phyloP scores from a whole-genome alignment of 35 echinoderm and acorn worm species.

The Ophiothrix spiculata region DNA sequence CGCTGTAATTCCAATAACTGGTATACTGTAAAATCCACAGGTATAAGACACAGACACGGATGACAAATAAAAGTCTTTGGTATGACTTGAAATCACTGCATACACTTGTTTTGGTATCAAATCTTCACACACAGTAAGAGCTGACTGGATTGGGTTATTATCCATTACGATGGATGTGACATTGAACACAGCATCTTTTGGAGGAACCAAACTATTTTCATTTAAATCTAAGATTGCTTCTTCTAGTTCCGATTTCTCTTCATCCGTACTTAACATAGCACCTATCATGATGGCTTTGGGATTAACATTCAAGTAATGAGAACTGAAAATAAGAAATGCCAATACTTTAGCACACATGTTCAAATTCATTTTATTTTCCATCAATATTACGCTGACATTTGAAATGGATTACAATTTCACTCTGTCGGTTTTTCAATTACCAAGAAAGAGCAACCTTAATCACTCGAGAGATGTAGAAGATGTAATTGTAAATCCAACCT shows the following conservation, averaged over 20 bases:
- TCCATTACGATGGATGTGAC: conserved; percentile 27
- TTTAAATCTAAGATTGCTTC: conserved; percentile 34
- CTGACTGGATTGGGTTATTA: conserved; percentile 41
- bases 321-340: no score
- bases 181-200: conserved; percentile 9
- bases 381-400: no score
- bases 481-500: no score
- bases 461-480: no score
- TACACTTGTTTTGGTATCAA: conserved; percentile 47
- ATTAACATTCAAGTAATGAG: no score
- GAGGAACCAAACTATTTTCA: conserved; percentile 36
- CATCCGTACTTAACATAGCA: conserved; percentile 4
- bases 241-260: conserved; percentile 7
- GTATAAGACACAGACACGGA: conserved; percentile 42
- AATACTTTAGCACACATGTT: no score
- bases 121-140: conserved; percentile 34
- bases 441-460: no score
- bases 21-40: conserved; percentile 43
- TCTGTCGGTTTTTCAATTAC: no score
- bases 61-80: conserved; percentile 12
- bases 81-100: conserved; percentile 39
- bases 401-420: no score
- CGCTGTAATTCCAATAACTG: conserved; percentile 46
- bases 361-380: no score
- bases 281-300: conserved; percentile 39